phyloP scores from a whole-genome alignment of 2,113 vertebrate species.

The Mastomys coucha region DNA sequence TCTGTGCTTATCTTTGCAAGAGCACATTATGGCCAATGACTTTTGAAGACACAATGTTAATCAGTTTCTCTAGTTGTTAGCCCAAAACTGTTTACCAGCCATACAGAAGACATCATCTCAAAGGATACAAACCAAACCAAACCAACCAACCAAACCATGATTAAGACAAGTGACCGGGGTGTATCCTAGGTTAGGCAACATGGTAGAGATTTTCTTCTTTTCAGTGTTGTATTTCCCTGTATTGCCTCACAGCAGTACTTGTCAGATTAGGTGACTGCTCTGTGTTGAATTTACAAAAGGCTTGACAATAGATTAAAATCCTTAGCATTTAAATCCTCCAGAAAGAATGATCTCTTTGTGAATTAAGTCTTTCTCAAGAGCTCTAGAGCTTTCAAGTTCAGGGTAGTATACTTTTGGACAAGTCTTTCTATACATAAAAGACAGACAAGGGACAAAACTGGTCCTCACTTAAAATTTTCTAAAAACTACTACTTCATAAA shows the following conservation, averaged over 20 bases:
- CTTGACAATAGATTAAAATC: neutral
- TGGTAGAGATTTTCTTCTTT: neutral
- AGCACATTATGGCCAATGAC: neutral
- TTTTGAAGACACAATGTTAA: neutral
- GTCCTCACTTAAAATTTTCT: conserved; percentile 38
- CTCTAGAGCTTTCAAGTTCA: neutral
- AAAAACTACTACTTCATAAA: neutral
- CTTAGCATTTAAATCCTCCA: neutral
- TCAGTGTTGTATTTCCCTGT: conserved; percentile 16
- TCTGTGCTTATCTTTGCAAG: neutral
- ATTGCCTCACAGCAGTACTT: neutral
- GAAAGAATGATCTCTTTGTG: neutral
- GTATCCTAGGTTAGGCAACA: neutral
- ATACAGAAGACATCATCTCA: neutral
- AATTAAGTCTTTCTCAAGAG: neutral
- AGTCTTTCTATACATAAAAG: neutral
- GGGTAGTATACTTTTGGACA: neutral
- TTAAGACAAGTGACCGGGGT: neutral
- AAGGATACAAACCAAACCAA: neutral
- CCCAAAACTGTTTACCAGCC: neutral
- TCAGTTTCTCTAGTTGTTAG: neutral
- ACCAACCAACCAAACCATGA: neutral
- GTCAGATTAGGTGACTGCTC: neutral
- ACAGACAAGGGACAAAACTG: neutral
- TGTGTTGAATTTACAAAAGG: conserved; percentile 34